A percentile compares a stretch with the other conserved stretches of the same genome.
Evolutionary conservation across 2,888 invertebrate species (phyloP).

Genomic region (Leuctra nigra): DNA sequence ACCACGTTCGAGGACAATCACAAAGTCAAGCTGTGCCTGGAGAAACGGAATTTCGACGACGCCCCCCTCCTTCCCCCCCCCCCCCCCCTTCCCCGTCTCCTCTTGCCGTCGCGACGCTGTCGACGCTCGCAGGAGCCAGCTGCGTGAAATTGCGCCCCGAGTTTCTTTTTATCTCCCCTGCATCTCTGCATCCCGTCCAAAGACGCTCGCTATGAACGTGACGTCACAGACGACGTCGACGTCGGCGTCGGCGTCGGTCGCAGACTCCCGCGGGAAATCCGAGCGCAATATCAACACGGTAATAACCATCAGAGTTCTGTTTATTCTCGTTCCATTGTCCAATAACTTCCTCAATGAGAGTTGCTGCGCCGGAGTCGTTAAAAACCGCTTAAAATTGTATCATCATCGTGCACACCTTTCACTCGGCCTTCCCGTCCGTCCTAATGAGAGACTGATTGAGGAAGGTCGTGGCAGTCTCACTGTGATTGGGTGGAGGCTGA

Average conservation of each 20-base stretch:
- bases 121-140: conserved; percentile 21
- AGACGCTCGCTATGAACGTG: conserved; percentile 1
- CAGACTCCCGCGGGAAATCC: too few relatives aligned
- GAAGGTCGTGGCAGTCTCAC: conserved; percentile 1
- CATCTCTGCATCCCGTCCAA: conserved; percentile 5
- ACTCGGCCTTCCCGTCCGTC: not conserved
- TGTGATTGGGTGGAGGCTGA: too few relatives aligned
- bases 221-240: too few relatives aligned
- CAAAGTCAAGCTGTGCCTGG: not conserved
- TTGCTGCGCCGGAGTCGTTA: not conserved
- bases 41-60: not conserved
- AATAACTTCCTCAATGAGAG: not conserved
- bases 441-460: not conserved
- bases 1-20: too few relatives aligned
- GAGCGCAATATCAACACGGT: conserved; percentile 3
- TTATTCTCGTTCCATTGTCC: not conserved
- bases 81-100: not conserved
- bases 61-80: not conserved
- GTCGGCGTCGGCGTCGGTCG: too few relatives aligned
- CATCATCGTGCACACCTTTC: not conserved
- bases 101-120: not conserved
- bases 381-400: not conserved
- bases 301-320: not conserved
- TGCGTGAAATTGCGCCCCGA: conserved; percentile 27
- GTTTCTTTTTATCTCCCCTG: conserved; percentile 16